These are phyloP conservation scores for Xiphophorus couchianus DNA, from an alignment of 2,113 vertebrate genomes.

Conservation along the genomic window DNA sequence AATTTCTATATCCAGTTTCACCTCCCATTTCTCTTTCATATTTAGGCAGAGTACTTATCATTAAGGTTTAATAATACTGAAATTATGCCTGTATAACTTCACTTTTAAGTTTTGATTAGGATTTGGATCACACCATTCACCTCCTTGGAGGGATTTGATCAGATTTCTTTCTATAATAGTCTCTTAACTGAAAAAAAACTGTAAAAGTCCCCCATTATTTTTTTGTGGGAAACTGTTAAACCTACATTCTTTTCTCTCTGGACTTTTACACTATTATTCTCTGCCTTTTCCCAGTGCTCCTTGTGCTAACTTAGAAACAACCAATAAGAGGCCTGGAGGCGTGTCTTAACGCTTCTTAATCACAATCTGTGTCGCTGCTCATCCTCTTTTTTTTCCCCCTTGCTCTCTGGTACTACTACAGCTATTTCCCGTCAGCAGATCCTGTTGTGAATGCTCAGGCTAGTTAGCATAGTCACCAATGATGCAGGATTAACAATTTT, in stretches of 20 bases:
- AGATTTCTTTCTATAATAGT: constrained; percentile 5
- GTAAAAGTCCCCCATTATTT: background rate
- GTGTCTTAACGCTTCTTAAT: no score
- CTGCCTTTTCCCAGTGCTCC: no score
- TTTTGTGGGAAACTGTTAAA: background rate
- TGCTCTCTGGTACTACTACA: no score
- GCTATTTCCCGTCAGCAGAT: no score
- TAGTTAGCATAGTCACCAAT: no score
- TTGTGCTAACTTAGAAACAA: no score
- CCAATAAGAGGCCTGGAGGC: no score
- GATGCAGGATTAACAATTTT: no score
- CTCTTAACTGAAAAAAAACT: background rate
- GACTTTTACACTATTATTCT: background rate
- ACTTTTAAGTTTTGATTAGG: constrained; percentile 19
- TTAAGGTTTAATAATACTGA: constrained; percentile 19
- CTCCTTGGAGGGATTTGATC: constrained; percentile 13
- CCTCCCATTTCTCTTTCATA: constrained; percentile 17
- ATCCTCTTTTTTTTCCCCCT: no score
- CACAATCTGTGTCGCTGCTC: no score
- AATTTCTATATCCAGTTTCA: constrained; percentile 26
- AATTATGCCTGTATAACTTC: constrained; percentile 7
- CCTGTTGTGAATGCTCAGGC: no score
- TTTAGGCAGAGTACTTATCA: constrained; percentile 27
- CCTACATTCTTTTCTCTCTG: background rate
- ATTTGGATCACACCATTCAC: constrained; percentile 15